A percentile compares a stretch with the other conserved stretches of the same genome.
Evolutionary conservation across 2,888 invertebrate genomes (phyloP).

Genomic region (Apodemia duryi): DNA sequence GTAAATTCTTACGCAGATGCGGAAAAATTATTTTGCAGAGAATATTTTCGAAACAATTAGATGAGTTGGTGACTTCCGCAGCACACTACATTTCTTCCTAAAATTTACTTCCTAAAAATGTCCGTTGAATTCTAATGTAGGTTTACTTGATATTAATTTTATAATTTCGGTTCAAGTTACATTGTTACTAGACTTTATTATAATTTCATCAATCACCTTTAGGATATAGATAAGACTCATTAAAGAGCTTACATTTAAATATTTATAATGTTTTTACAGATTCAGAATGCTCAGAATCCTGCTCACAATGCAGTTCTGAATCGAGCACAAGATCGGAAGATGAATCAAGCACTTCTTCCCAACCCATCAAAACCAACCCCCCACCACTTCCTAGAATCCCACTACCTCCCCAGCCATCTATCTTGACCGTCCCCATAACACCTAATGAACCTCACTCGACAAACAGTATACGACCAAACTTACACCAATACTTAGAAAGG

Average conservation of each 20-base stretch:
- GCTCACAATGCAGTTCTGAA: conserved; percentile 80
- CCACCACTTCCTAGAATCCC: conserved; percentile 44
- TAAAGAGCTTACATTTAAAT: neutral
- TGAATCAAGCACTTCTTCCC: conserved; percentile 43
- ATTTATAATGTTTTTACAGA: conserved; percentile 54
- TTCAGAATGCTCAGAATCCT: conserved; percentile 85
- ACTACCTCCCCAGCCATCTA: conserved; percentile 39
- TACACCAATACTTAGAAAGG: conserved; percentile 66
- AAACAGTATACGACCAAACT: conserved; percentile 59
- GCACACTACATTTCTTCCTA: too few species aligned
- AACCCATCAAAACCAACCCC: conserved; percentile 46
- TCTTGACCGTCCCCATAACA: conserved; percentile 52
- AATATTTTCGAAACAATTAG: too few species aligned
- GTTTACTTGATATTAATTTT: too few species aligned
- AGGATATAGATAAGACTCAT: too few species aligned
- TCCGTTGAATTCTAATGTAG: too few species aligned
- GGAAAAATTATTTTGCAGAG: too few species aligned
- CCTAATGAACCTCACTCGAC: conserved; percentile 50
- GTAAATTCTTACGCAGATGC: too few species aligned
- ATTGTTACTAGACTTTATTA: too few species aligned
- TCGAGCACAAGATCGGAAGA: conserved; percentile 52
- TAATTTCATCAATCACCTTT: too few species aligned
- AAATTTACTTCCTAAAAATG: too few species aligned
- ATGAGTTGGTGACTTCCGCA: too few species aligned
- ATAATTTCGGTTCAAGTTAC: too few species aligned